Conservation (phyloP, 2,113 vertebrate genomes). For the Anarhynchus alexandrinus region DNA sequence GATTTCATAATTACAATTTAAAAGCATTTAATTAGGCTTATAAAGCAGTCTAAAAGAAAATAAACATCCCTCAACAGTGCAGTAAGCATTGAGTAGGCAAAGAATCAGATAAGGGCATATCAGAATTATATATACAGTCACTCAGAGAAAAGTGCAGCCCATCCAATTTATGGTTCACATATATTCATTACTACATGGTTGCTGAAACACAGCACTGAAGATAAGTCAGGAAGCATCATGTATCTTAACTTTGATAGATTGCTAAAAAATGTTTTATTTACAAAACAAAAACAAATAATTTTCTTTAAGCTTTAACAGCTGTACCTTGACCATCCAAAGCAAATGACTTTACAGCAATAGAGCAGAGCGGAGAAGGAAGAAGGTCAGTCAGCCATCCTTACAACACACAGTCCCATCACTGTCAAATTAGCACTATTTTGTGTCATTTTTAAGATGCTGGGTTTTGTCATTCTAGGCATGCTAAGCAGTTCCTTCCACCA, state of each 20-base stretch:
- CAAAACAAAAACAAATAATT: neutral
- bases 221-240: neutral
- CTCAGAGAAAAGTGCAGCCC: neutral
- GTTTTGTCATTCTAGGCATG: neutral
- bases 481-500: neutral
- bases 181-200: neutral
- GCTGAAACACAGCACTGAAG: neutral
- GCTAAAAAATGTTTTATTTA: neutral
- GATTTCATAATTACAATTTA: neutral
- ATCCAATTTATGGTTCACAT: neutral
- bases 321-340: neutral
- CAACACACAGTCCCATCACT: neutral
- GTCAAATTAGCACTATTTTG: too few relatives aligned
- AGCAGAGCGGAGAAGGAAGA: rapidly evolving
- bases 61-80: neutral
- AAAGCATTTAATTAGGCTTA: neutral
- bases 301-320: neutral
- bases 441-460: neutral
- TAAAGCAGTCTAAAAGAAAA: neutral
- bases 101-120: neutral
- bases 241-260: neutral
- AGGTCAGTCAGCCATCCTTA: neutral
- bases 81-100: neutral
- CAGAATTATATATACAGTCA: neutral
- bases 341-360: neutral